A percentile compares a stretch with the other conserved stretches of the same genome.
These are phyloP conservation scores for Rhodeus uyekii DNA, from an alignment of 2,797 vertebrate genomes.

Conservation along the genomic window DNA sequence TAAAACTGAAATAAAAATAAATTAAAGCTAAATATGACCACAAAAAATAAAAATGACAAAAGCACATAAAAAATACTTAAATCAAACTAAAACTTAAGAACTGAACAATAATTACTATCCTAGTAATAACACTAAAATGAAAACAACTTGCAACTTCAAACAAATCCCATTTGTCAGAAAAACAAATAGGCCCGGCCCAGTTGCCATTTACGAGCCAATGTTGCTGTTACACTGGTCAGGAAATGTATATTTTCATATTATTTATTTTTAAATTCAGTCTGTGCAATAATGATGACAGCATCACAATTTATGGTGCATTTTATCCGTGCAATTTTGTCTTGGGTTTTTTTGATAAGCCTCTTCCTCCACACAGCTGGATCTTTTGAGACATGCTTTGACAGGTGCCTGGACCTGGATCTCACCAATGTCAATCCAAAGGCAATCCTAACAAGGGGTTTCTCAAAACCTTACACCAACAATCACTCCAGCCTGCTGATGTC, in stretches of 20 bases:
- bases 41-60: neutral
- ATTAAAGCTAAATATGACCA: no score
- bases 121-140: neutral
- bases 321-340: neutral
- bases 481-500: conserved; percentile 35
- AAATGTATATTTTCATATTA: neutral
- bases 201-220: neutral
- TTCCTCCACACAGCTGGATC: conserved; percentile 10
- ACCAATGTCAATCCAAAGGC: conserved; percentile 20
- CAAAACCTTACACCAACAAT: conserved; percentile 31
- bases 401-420: conserved; percentile 23
- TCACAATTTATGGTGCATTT: neutral
- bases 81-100: neutral
- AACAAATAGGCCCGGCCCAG: neutral
- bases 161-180: neutral
- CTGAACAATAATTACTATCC: neutral
- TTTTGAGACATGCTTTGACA: conserved; percentile 29
- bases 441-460: conserved; percentile 43
- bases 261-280: neutral
- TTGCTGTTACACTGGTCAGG: neutral
- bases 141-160: no score
- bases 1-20: neutral
- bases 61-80: neutral
- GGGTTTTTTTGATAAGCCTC: conserved; percentile 14
- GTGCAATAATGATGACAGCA: neutral